Percentiles rank a stretch among this genome's conserved stretches.
phyloP scores from a whole-genome alignment of 2,113 vertebrate genomes.

The Microtus pennsylvanicus region DNA sequence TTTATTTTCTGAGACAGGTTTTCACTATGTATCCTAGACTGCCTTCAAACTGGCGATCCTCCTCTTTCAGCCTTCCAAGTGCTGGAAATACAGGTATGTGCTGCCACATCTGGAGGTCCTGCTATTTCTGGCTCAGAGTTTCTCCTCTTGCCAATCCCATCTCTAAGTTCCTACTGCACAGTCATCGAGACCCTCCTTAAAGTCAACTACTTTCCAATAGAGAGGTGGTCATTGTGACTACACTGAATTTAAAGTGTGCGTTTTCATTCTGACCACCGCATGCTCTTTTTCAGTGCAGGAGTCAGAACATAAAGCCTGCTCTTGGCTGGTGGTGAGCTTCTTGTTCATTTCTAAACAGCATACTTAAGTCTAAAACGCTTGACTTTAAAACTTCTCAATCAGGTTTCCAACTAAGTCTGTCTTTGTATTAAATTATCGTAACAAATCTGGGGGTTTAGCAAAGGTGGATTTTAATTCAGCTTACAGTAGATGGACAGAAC shows the following conservation, averaged over 20 bases:
- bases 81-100: not conserved
- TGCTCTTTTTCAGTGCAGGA: slow-evolving; percentile 37
- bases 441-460: slow-evolving; percentile 6
- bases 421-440: not conserved
- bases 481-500: slow-evolving; percentile 1
- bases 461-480: slow-evolving; percentile 23
- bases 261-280: not conserved
- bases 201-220: slow-evolving; percentile 2
- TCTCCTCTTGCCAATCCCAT: not conserved
- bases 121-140: not conserved
- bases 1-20: not conserved
- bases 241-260: not conserved
- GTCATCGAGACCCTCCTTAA: not conserved
- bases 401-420: slow-evolving; percentile 24
- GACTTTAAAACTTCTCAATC: slow-evolving; percentile 44
- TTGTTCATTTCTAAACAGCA: slow-evolving; percentile 28
- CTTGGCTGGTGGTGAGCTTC: not conserved
- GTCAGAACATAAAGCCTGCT: not conserved
- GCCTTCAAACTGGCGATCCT: not conserved
- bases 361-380: not conserved
- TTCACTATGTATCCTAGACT: not conserved
- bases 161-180: not conserved
- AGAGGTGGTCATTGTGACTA: not conserved
- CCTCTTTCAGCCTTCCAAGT: not conserved
- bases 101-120: not conserved